These are phyloP conservation scores for Lordiphosa andalusiaca DNA, from an alignment of 2,888 invertebrate genomes.

Conservation along the genomic window DNA sequence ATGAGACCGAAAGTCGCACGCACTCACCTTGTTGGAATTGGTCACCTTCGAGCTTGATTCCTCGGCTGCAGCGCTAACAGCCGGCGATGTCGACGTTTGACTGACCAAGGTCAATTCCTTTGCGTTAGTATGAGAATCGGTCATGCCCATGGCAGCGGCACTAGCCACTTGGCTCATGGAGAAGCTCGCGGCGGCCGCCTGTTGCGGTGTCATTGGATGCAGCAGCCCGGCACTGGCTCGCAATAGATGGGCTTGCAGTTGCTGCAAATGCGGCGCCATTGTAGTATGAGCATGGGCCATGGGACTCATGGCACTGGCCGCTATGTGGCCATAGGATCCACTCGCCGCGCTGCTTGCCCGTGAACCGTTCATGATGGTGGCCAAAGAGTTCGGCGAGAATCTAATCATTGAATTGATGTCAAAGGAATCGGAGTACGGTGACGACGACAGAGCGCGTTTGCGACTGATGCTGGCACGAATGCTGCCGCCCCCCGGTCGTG, in stretches of 20 bases:
- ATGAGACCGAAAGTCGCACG: too few species aligned
- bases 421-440: constrained; percentile 96
- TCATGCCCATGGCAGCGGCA: constrained; percentile 36
- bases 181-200: constrained; percentile 73
- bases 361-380: constrained; percentile 89
- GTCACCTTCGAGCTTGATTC: constrained; percentile 16
- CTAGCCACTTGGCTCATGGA: constrained; percentile 67
- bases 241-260: constrained; percentile 90
- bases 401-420: constrained; percentile 98
- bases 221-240: constrained; percentile 81
- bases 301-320: constrained; percentile 95
- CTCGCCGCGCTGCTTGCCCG: constrained; percentile 89
- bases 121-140: constrained; percentile 30
- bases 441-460: constrained; percentile 95
- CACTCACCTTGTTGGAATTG: constrained; percentile 31
- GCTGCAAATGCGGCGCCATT: constrained; percentile 85
- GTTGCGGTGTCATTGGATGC: constrained; percentile 78
- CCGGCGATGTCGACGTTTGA: constrained; percentile 34
- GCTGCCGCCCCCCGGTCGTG: constrained; percentile 82
- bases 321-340: constrained; percentile 97
- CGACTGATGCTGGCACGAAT: constrained; percentile 85
- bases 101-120: constrained; percentile 32
- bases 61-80: constrained; percentile 18
- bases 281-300: constrained; percentile 82
- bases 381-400: constrained; percentile 95